Evolutionary conservation across 64 coral and sea anemone genomes (phyloP).

Genomic region (Orbicella faveolata): DNA sequence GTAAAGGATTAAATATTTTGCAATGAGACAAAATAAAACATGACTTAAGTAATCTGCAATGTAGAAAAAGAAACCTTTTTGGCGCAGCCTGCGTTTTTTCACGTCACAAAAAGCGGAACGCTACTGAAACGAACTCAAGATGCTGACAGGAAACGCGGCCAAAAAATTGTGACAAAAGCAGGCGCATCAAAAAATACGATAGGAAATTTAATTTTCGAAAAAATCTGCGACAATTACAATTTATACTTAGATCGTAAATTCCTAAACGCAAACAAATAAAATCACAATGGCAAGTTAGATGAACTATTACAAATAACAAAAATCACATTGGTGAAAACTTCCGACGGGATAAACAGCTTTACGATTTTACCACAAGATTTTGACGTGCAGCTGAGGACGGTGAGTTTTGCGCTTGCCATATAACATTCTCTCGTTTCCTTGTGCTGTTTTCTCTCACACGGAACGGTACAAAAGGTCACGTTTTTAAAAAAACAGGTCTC

Average conservation of each 20-base stretch:
- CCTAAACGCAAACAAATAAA: neutral
- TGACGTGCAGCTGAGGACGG: neutral
- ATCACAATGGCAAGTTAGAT: neutral
- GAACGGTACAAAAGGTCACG: constrained; percentile 2
- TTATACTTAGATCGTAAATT: neutral
- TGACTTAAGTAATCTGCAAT: neutral
- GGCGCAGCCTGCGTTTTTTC: neutral
- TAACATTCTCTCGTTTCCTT: constrained; percentile 21
- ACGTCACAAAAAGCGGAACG: neutral
- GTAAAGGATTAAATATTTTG: neutral
- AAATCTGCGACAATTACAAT: neutral
- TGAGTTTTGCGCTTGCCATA: neutral
- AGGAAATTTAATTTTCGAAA: neutral
- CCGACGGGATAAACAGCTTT: constrained; percentile 29
- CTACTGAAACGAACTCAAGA: neutral
- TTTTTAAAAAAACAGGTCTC: constrained; percentile 7
- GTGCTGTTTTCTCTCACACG: neutral
- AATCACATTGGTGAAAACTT: neutral
- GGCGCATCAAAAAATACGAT: neutral
- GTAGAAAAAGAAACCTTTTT: neutral
- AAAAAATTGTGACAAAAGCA: neutral
- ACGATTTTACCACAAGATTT: constrained; percentile 11
- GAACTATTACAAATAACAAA: constrained; percentile 4
- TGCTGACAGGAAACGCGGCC: neutral
- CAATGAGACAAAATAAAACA: neutral